Base-by-base conservation (phyloP, 92 coral and sea anemone species). In the Zoanthus solanderi region DNA sequence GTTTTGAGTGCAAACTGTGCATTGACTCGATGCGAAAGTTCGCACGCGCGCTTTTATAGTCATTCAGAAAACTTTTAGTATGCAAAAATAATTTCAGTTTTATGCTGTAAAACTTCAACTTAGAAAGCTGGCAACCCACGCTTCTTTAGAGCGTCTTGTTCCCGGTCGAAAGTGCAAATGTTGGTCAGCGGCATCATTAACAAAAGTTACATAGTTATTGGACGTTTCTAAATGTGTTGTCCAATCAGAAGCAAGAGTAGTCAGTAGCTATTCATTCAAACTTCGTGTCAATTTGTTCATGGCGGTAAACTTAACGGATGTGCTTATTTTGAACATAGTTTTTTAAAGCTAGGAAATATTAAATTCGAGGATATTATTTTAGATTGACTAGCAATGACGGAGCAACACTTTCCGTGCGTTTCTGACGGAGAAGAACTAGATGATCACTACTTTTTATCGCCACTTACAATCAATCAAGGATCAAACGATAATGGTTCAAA, bases 361-460 rank as follows among this genome's bases (percentile, higher is more conserved):
- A 23, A 67, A 67, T 14, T 83, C 87, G 50, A 57, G 68, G 30
- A 8, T 30, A 31, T 69, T 48, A 6, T 34, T 53, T 83, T 67
- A 16, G 50, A 23, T 17, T 47, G 31, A 29, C 2, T 69, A 17
- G 63, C 6, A 54, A 94, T 94, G 96, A 60, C 95, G 79, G 91
- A 75, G 29, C 92, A 86, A 37, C 83, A 57, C 0, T 84, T 80
- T 66, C 84, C 60, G 69, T 88, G 87, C 58, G 61, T 92, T 92
- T 93, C 95, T 16, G 98, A 94, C 60, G 90, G 92, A 53, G 95
- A 94, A 79, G 98, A 93, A 78, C 89, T 83, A 4, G 53, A 46
- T 17, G 89, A 90, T 12, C 72, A 67, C 72, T 67, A 65, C 47
- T 71, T 79, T 18, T 92, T 89, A 42, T 48, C 87, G 34, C 89